Evolutionary conservation across 2,888 invertebrate species (phyloP).

Genomic region (Cheilosia grossa): DNA sequence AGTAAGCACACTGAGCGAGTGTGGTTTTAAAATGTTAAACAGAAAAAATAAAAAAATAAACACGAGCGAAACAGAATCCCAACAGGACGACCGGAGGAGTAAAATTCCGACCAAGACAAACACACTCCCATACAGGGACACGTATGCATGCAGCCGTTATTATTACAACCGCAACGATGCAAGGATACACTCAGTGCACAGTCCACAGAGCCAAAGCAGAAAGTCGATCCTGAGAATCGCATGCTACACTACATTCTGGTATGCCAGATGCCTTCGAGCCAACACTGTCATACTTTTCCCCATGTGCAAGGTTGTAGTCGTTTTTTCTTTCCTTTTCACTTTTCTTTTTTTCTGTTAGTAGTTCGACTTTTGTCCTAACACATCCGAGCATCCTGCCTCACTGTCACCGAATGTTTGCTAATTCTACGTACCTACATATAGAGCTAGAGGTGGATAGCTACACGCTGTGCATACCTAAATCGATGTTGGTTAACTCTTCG

Average conservation of each 20-base stretch:
- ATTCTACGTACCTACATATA: conserved; percentile 21
- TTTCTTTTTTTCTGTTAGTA: conserved; percentile 11
- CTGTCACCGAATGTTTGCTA: conserved; percentile 63
- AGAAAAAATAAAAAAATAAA: neutral
- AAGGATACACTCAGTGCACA: conserved; percentile 24
- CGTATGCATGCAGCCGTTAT: conserved; percentile 1
- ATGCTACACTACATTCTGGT: conserved; percentile 22
- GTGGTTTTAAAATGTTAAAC: conserved; percentile 51
- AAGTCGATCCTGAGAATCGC: conserved; percentile 42
- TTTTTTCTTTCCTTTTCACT: neutral
- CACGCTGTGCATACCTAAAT: conserved; percentile 44
- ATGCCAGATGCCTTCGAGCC: conserved; percentile 56
- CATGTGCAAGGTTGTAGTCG: conserved; percentile 55
- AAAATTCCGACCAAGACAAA: conserved; percentile 26
- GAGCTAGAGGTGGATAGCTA: neutral
- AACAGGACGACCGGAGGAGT: conserved; percentile 6
- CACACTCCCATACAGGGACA: neutral
- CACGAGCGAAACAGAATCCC: conserved; percentile 14
- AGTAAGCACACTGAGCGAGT: conserved; percentile 45
- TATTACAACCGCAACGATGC: conserved; percentile 48
- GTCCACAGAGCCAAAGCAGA: neutral
- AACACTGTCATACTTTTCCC: conserved; percentile 60
- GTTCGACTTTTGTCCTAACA: conserved; percentile 62
- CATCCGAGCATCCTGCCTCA: conserved; percentile 52
- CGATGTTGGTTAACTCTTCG: conserved; percentile 66